These are phyloP conservation scores for Labeo catla DNA, from an alignment of 2,113 vertebrate species.

Conservation along the genomic window DNA sequence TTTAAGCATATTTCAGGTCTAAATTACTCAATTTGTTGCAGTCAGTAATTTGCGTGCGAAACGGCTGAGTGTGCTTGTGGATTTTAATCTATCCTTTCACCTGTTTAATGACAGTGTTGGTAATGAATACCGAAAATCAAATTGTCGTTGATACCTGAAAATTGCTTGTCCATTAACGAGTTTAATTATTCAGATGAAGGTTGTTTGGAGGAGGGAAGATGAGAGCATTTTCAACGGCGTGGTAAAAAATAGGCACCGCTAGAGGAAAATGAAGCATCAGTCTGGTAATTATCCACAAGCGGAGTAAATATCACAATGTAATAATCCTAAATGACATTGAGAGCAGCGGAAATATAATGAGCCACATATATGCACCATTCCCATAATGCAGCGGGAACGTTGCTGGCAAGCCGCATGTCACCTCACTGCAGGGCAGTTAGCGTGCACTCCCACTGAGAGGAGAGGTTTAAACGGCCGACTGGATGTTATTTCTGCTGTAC, in stretches of 20 bases:
- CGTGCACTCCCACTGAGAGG: constrained; percentile 53
- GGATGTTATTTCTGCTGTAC: constrained; percentile 58
- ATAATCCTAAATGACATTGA: constrained; percentile 57
- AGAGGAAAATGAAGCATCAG: constrained; percentile 31
- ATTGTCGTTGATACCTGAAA: constrained; percentile 62
- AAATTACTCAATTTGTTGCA: constrained; percentile 12
- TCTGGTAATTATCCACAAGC: constrained; percentile 52
- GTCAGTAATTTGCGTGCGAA: background rate
- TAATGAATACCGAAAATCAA: constrained; percentile 70
- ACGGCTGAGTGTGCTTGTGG: constrained; percentile 45
- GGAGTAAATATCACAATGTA: constrained; percentile 49
- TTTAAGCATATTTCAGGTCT: background rate
- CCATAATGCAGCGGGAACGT: constrained; percentile 37
- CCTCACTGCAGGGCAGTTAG: constrained; percentile 57
- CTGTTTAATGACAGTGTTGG: constrained; percentile 64
- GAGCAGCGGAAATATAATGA: constrained; percentile 54
- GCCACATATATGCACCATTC: constrained; percentile 32
- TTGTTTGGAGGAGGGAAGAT: constrained; percentile 14
- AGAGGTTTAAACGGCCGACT: constrained; percentile 54
- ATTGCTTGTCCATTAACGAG: constrained; percentile 42
- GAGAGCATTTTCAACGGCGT: constrained; percentile 21
- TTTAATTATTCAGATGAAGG: constrained; percentile 51
- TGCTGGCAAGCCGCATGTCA: constrained; percentile 49
- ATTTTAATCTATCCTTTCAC: constrained; percentile 73
- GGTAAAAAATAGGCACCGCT: constrained; percentile 24